These are phyloP conservation scores for Stenodera caucasica DNA, from an alignment of 2,888 invertebrate genomes.

Conservation along the genomic window DNA sequence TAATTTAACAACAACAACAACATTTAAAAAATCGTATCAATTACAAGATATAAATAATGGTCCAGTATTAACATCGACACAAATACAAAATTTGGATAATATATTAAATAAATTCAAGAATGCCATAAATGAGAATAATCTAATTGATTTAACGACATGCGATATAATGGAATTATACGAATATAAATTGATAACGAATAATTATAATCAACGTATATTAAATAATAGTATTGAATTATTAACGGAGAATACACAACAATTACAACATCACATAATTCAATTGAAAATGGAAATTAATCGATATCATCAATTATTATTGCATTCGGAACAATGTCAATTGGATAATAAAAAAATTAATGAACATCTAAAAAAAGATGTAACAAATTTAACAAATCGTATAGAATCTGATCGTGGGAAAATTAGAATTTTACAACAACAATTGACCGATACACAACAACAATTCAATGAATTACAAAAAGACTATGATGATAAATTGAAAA, in stretches of 20 bases:
- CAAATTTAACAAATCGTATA: constrained; percentile 17
- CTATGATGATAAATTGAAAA: constrained; percentile 29
- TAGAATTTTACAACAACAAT: constrained; percentile 30
- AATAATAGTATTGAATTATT: constrained; percentile 60
- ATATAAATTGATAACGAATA: constrained; percentile 65
- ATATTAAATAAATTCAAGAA: constrained; percentile 39
- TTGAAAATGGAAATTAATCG: constrained; percentile 57
- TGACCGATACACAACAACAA: constrained; percentile 29
- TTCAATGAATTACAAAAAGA: constrained; percentile 39
- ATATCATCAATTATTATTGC: constrained; percentile 57
- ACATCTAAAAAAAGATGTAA: constrained; percentile 25
- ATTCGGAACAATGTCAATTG: constrained; percentile 58
- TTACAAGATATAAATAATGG: constrained; percentile 16
- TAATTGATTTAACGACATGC: constrained; percentile 62
- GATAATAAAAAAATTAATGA: constrained; percentile 49
- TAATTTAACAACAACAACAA: constrained; percentile 9
- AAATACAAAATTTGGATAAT: constrained; percentile 47
- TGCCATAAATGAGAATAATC: constrained; percentile 18
- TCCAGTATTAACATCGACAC: constrained; percentile 45
- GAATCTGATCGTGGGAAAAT: constrained; percentile 40
- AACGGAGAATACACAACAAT: constrained; percentile 56
- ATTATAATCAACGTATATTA: constrained; percentile 58
- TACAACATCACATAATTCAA: constrained; percentile 59
- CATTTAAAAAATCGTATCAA: neutral
- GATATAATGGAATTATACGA: constrained; percentile 74